Conservation (phyloP, 2,113 vertebrate genomes). For the Bothrops jararaca region DNA sequence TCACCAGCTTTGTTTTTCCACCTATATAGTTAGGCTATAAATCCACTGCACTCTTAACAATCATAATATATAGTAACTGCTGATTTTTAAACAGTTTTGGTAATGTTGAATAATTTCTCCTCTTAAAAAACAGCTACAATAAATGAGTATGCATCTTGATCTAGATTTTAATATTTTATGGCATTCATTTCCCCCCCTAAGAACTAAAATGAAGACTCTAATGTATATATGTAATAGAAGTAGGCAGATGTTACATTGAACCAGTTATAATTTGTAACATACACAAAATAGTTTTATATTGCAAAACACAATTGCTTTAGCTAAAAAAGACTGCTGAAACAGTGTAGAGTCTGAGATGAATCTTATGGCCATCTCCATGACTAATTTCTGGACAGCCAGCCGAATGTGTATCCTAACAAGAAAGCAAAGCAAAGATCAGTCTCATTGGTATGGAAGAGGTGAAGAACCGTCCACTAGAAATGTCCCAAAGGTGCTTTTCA, state of each 20-base stretch:
- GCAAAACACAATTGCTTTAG: not conserved
- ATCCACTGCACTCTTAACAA: slow-evolving; percentile 11
- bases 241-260: not conserved
- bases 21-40: not conserved
- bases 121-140: slow-evolving; percentile 16
- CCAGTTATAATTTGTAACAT: not conserved
- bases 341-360: not conserved
- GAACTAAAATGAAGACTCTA: not conserved
- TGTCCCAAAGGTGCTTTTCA: no score
- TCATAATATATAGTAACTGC: slow-evolving; percentile 8
- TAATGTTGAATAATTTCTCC: not conserved
- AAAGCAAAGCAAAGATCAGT: not conserved
- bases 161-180: slow-evolving; percentile 27
- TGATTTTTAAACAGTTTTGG: slow-evolving; percentile 20
- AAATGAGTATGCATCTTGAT: slow-evolving; percentile 3
- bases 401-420: not conserved
- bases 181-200: not conserved
- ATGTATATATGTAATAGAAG: not conserved
- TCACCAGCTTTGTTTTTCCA: slow-evolving; percentile 21
- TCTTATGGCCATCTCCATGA: not conserved
- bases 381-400: not conserved
- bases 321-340: not conserved
- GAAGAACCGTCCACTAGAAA: not conserved
- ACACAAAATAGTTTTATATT: not conserved
- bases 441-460: not conserved